Evolutionary conservation across 2,888 invertebrate species (phyloP), one percentile per base, ranked within the genome.

Genomic region (Epirrhoe alternata): DNA sequence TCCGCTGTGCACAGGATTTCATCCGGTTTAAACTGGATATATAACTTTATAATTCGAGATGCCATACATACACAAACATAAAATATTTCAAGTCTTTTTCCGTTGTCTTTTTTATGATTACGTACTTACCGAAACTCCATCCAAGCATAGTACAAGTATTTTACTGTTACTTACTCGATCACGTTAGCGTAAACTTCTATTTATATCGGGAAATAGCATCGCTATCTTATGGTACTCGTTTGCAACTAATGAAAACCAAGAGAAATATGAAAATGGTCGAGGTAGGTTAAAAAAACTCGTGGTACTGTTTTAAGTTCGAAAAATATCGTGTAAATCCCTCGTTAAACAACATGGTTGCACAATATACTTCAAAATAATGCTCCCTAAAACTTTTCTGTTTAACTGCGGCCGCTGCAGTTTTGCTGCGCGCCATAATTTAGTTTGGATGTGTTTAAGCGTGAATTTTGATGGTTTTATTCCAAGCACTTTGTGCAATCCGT

Each of bases 381-480:
- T 24, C 3, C 12, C 38, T 5, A 16, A 47, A 47, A 14, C 7
- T 47, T 14, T 47, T 16, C 47, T 16, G 47, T 47, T 47, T 16
- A 47, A 47, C 45, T 14, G 14, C n/a, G 14, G 1, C 45, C 6
- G 45, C 45, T n/a, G 45, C 16, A 47, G 47, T 47, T 47, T 14
- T 14, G 6, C 16, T 47, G 6, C 6, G 7, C 16, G 47, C 7
- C 7, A 16, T 47, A 17, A 67, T 65, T 64, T 68, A 67, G 62
- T 70, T 70, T 65, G 65, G 67, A 62, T 68, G 68, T 62, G 67
- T 70, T 68, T 67, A 30, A 31, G 68, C 70, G 59, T 67, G 53
- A 64, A 65, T 65, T 59, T 61, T 59, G 59, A 54, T 60, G 70
- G 59, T 62, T 64, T 64, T 69, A 47, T 47, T 47, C 7, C 47